Base-by-base conservation (phyloP, 1,140 invertebrate genomes). In the Glomeris maerens region DNA sequence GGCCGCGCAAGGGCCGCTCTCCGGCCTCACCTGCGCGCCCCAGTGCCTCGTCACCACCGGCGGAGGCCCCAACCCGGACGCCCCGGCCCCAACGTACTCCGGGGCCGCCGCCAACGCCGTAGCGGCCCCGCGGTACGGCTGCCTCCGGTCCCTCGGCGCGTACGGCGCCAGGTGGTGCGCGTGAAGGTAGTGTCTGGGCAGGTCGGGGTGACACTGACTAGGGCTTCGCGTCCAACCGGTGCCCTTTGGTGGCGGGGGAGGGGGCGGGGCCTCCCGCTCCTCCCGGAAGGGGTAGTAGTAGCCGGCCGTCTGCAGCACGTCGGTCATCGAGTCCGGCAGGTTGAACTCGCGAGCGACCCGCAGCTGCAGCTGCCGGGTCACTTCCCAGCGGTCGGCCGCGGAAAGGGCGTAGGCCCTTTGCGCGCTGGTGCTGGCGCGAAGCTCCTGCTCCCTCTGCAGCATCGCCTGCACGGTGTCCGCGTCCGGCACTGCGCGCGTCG, bases 341-440 rank as follows among this genome's bases (percentile, higher is more conserved):
- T 91, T 91, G 65, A 93, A 91, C 66, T 96, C 91, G 28, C 92
- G 74, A 0, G 94, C 90, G 1, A 93, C 88, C 3, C 89, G 73
- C 50, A 95, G 66, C 40, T 87, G 79, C 27, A 94, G 79, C 72
- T 84, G 78, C 40, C 79, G 71, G 56, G 78, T 78, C 41, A 90
- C 82, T 61, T 84, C 79, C 45, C 79, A 75, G 20, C 80, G 77
- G 50, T 85, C 85, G 3, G 78, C 78, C 41, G 83, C 72, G 22
- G 83, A 79, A 58, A 88, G 70, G 50, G 76, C 69, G 49, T 84
- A 72, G 5, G 87, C 86, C 52, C 84, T 67, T 62, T 81, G 80
- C 60, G 80, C 85, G 60, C 79, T 77, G 1, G 83, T 80, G n/a
- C 80, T 78, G 55, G 80, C 78, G 38, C 82, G 72, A 40, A 94